These are phyloP conservation scores for Rhingia campestris DNA, from an alignment of 2,888 invertebrate genomes.

Conservation along the genomic window DNA sequence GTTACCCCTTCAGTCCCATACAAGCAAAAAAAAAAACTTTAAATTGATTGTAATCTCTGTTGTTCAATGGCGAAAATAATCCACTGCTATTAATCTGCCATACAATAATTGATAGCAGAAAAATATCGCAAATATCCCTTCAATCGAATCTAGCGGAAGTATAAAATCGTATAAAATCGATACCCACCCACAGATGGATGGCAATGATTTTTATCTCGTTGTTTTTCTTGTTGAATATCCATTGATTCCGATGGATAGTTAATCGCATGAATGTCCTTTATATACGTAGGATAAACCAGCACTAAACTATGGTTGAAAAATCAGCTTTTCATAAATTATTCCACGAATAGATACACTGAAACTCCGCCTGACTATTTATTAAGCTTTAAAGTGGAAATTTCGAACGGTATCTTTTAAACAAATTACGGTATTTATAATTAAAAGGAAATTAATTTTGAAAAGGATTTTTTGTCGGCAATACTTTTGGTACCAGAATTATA, in stretches of 20 bases:
- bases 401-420: too few relatives aligned
- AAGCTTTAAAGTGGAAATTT: too few relatives aligned
- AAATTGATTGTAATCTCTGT: constrained; percentile 28
- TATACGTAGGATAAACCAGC: too few relatives aligned
- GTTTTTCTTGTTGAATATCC: not conserved
- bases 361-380: too few relatives aligned
- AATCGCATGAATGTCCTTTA: not conserved
- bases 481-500: not conserved
- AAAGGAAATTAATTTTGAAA: constrained; percentile 6
- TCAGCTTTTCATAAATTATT: constrained; percentile 2
- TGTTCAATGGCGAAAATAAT: constrained; percentile 26
- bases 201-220: not conserved
- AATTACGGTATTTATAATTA: constrained; percentile 6
- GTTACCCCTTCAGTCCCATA: not conserved
- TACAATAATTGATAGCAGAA: constrained; percentile 8
- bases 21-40: constrained; percentile 2
- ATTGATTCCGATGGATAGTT: not conserved
- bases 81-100: constrained; percentile 33
- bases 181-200: not conserved
- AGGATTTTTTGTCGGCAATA: not conserved
- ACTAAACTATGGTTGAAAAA: not conserved
- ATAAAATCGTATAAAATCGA: constrained; percentile 9
- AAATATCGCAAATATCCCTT: constrained; percentile 11
- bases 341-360: not conserved
- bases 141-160: constrained; percentile 11